These are phyloP conservation scores for Nesometra sesokonis DNA, from an alignment of 35 echinoderm and acorn worm genomes.

Conservation along the genomic window DNA sequence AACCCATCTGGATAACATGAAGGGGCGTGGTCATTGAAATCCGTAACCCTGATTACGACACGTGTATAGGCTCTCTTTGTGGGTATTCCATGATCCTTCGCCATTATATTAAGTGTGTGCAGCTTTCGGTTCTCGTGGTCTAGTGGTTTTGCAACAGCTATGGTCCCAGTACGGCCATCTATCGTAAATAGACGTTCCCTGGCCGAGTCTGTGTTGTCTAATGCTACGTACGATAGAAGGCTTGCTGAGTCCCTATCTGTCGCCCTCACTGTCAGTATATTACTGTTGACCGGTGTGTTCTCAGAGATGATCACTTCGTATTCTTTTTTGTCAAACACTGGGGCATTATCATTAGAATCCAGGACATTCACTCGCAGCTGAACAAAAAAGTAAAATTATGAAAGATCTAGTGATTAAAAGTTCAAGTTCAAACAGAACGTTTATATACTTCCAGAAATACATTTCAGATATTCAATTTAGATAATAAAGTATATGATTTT, in stretches of 20 bases:
- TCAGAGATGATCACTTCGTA: constrained; percentile 64
- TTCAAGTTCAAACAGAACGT: no score
- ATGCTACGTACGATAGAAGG: constrained; percentile 46
- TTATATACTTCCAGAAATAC: no score
- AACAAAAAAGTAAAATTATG: background rate
- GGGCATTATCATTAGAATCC: constrained; percentile 72
- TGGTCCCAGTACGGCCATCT: constrained; percentile 38
- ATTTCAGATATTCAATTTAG: no score
- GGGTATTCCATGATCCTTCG: constrained; percentile 42
- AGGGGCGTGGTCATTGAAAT: constrained; percentile 87
- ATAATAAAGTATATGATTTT: no score
- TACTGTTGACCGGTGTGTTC: constrained; percentile 21
- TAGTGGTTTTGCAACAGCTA: constrained; percentile 32
- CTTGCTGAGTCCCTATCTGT: constrained; percentile 46
- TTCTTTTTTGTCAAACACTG: constrained; percentile 53
- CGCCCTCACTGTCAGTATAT: constrained; percentile 28
- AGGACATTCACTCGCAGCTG: constrained; percentile 41
- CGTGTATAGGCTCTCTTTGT: constrained; percentile 46
- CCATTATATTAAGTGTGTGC: constrained; percentile 61
- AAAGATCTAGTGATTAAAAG: no score
- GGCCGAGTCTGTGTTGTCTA: constrained; percentile 27
- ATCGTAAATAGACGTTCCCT: constrained; percentile 53
- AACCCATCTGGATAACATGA: constrained; percentile 53
- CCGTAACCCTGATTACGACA: constrained; percentile 56
- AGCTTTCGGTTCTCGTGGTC: constrained; percentile 66